phyloP scores from a whole-genome alignment of 2,888 invertebrate genomes.

The Zeuzera pyrina region DNA sequence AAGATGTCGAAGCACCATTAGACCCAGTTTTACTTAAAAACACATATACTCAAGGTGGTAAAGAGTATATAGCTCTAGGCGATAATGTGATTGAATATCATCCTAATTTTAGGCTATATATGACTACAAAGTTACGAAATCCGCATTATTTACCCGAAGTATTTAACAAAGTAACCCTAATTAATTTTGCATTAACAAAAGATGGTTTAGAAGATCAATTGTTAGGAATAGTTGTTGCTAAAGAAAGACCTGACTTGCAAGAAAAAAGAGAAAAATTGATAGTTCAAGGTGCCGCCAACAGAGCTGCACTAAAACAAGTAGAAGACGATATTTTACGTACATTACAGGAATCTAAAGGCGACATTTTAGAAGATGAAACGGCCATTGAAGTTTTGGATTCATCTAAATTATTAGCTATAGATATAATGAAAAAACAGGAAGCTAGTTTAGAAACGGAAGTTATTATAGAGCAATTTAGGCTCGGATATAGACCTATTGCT shows the following conservation, averaged over 20 bases:
- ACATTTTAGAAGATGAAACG: conserved; percentile 92
- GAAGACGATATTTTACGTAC: conserved; percentile 92
- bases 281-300: conserved; percentile 85
- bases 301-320: conserved; percentile 84
- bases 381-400: conserved; percentile 91
- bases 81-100: conserved; percentile 85
- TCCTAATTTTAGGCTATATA: conserved; percentile 82
- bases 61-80: conserved; percentile 83
- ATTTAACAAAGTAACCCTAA: conserved; percentile 85
- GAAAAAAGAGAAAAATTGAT: conserved; percentile 85
- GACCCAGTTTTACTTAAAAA: conserved; percentile 84
- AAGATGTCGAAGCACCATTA: conserved; percentile 84
- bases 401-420: conserved; percentile 85
- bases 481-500: conserved; percentile 83
- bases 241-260: conserved; percentile 88
- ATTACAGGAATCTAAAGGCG: conserved; percentile 85
- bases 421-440: conserved; percentile 87
- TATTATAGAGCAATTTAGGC: conserved; percentile 83
- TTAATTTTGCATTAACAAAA: conserved; percentile 88
- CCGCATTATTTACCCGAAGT: conserved; percentile 90
- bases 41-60: conserved; percentile 81
- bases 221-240: conserved; percentile 87
- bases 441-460: conserved; percentile 83
- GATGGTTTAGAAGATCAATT: conserved; percentile 89
- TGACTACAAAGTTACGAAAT: conserved; percentile 87